Percentiles rank a stretch among this genome's conserved stretches.
Conservation (phyloP, 2,113 vertebrate genomes). For the Opisthocomus hoazin region DNA sequence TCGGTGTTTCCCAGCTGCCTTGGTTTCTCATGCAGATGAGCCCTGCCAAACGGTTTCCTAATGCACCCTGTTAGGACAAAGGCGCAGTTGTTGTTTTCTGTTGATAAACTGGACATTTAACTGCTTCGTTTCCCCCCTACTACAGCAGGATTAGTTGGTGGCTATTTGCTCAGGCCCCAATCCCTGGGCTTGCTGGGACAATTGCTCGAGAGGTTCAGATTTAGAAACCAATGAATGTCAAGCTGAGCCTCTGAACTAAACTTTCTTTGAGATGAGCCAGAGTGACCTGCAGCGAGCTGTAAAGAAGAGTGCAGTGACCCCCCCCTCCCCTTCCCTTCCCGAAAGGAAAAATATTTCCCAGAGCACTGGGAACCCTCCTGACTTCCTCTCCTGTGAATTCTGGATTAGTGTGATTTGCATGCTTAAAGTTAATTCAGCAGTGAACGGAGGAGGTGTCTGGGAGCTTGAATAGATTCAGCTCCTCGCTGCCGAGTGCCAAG, state of each 20-base stretch:
- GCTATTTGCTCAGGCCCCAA: constrained; percentile 20
- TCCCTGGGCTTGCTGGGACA: not conserved
- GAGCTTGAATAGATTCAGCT: constrained; percentile 27
- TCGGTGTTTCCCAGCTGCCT: not conserved
- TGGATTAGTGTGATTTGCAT: constrained; percentile 54
- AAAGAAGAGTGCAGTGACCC: constrained; percentile 34
- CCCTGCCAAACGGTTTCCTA: constrained; percentile 4
- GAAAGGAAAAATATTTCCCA: not conserved
- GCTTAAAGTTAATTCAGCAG: constrained; percentile 39
- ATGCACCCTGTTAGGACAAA: constrained; percentile 40
- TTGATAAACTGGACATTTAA: constrained; percentile 47
- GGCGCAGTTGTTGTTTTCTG: constrained; percentile 47
- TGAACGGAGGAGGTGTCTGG: constrained; percentile 45
- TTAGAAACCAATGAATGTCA: constrained; percentile 47
- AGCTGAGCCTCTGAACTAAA: constrained; percentile 40
- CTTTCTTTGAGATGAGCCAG: constrained; percentile 47
- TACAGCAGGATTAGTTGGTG: constrained; percentile 34
- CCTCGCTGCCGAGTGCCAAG: not conserved
- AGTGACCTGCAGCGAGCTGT: constrained; percentile 35
- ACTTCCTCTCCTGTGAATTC: constrained; percentile 51
- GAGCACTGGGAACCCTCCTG: constrained; percentile 14
- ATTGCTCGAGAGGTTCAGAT: constrained; percentile 15
- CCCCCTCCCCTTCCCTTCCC: not conserved
- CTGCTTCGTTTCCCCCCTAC: constrained; percentile 32
- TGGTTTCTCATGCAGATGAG: constrained; percentile 30